Evolutionary conservation across 2,888 invertebrate species (phyloP).

Genomic region (Brachycybe producta): DNA sequence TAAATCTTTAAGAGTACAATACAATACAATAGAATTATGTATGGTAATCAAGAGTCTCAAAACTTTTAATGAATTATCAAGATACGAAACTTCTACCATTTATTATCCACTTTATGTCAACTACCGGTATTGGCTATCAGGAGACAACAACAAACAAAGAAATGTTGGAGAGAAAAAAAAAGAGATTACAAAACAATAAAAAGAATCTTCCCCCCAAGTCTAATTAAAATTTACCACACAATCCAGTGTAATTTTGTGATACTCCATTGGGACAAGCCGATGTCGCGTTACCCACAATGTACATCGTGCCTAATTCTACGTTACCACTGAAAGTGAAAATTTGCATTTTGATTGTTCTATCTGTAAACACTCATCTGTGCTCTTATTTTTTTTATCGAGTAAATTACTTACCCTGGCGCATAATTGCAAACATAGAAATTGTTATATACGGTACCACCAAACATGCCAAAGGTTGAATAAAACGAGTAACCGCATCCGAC

Average conservation of each 20-base stretch:
- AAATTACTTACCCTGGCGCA: slow-evolving; percentile 44
- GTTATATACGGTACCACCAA: slow-evolving; percentile 57
- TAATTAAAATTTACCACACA: slow-evolving; percentile 6
- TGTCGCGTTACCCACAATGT: slow-evolving; percentile 5
- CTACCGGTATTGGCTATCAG: too few species aligned
- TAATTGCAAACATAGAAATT: slow-evolving; percentile 76
- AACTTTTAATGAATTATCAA: too few species aligned
- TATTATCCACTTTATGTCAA: too few species aligned
- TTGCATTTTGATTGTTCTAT: not conserved
- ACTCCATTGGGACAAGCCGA: not conserved
- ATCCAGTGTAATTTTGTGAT: slow-evolving; percentile 1
- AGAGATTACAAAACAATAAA: too few species aligned
- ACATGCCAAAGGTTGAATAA: slow-evolving; percentile 54
- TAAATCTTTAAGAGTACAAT: too few species aligned
- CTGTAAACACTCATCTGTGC: not conserved
- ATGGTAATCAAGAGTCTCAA: too few species aligned
- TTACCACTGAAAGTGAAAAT: slow-evolving; percentile 7
- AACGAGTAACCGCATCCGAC: slow-evolving; percentile 78
- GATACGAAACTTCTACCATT: too few species aligned
- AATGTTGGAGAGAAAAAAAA: too few species aligned
- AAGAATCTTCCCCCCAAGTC: not conserved
- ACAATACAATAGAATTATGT: too few species aligned
- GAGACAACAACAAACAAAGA: too few species aligned
- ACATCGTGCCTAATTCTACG: slow-evolving; percentile 1
- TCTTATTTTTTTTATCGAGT: not conserved